Evolutionary conservation across 2,888 invertebrate genomes (phyloP).

Genomic region (Pyrrhosoma nymphula): DNA sequence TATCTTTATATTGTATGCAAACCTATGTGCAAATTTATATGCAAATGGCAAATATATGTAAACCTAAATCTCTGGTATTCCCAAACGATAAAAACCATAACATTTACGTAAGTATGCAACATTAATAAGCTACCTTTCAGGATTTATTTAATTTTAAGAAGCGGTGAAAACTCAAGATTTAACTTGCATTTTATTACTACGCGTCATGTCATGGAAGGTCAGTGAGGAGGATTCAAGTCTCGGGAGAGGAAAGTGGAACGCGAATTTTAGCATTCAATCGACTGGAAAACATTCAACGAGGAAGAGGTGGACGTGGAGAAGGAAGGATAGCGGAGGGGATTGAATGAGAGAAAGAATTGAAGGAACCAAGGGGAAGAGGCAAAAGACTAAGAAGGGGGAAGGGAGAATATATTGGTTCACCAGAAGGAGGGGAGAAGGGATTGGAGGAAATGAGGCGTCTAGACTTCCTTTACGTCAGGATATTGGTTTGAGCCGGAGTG

Average conservation of each 20-base stretch:
- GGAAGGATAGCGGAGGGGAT: background rate
- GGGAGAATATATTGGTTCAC: background rate
- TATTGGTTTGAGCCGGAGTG: slow-evolving; percentile 18
- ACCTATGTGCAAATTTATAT: too few relatives aligned
- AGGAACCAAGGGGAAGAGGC: background rate
- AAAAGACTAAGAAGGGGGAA: background rate
- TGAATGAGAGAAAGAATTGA: background rate
- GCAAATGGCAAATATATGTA: too few relatives aligned
- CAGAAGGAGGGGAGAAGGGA: background rate
- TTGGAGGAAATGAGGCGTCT: slow-evolving; percentile 29
- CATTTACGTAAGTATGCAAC: too few relatives aligned
- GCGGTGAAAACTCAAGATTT: too few relatives aligned
- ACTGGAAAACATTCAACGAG: background rate
- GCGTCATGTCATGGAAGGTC: too few relatives aligned
- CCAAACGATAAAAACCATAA: too few relatives aligned
- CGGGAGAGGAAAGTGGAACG: background rate
- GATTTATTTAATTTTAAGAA: too few relatives aligned
- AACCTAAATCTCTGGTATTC: too few relatives aligned
- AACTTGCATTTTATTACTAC: too few relatives aligned
- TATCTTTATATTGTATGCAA: too few relatives aligned
- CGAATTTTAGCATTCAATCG: background rate
- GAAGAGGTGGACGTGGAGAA: background rate
- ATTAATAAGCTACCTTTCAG: too few relatives aligned
- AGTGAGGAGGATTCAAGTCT: too few relatives aligned
- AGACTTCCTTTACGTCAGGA: slow-evolving; percentile 20